Conservation (phyloP, 2,888 invertebrate genomes). For the Andrena fulva region DNA sequence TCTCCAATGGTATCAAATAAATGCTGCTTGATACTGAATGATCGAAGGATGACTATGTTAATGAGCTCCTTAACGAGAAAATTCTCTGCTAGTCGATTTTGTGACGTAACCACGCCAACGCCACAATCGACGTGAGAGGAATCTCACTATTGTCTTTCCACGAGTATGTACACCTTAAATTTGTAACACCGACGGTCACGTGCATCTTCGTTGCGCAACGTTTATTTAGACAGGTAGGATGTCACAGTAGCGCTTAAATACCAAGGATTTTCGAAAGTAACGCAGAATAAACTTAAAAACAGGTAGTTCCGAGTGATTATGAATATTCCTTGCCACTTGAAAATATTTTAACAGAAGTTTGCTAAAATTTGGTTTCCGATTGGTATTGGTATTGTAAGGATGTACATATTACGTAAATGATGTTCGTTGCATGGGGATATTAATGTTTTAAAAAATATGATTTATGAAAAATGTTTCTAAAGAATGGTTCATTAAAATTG, state of each 20-base stretch:
- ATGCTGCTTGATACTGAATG: background rate
- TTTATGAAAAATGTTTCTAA: too few relatives aligned
- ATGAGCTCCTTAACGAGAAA: slow-evolving; percentile 38
- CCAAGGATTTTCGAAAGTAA: background rate
- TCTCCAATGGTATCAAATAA: slow-evolving; percentile 8
- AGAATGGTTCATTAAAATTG: too few relatives aligned
- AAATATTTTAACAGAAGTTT: background rate
- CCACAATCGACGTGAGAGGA: slow-evolving; percentile 50
- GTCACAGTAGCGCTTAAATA: background rate
- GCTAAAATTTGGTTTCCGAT: background rate
- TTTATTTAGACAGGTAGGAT: slow-evolving; percentile 9
- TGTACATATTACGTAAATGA: too few relatives aligned
- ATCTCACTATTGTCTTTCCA: slow-evolving; percentile 62
- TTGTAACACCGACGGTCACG: slow-evolving; percentile 38
- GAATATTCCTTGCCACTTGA: background rate
- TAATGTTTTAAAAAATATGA: too few relatives aligned
- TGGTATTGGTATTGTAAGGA: too few relatives aligned
- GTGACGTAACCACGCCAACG: slow-evolving; percentile 29
- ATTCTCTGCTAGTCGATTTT: slow-evolving; percentile 36
- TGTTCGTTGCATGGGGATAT: too few relatives aligned
- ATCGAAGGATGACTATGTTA: slow-evolving; percentile 57
- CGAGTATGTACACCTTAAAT: slow-evolving; percentile 41
- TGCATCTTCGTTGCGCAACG: slow-evolving; percentile 35
- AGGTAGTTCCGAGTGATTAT: background rate
- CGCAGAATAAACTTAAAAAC: background rate